Base-by-base conservation (phyloP, 1,140 invertebrate species). In the Pseudomyrmex cubaensis region DNA sequence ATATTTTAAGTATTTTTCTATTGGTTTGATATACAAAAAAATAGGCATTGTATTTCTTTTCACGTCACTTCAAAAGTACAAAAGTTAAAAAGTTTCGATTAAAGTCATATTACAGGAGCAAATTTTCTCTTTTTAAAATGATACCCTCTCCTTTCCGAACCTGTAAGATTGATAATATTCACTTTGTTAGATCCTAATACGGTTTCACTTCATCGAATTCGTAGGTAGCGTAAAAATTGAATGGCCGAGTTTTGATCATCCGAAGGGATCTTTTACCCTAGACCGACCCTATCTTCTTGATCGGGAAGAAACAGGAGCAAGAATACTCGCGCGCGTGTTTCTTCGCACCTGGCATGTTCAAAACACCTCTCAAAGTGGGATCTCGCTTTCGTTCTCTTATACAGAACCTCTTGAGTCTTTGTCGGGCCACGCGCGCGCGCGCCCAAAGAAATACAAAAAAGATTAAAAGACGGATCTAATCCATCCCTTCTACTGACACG, bases 181-280 rank as follows among this genome's bases (percentile, higher is more conserved):
- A 17, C 54, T 80, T 72, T 17, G 22, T 59, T 44, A 35, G 22
- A 69, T 7, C 20, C 13, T 13, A 70, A 10, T 25, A 17, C 48
- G 50, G 50, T 17, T 67, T 72, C 22, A 46, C 20, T 57, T 90
- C 89, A 90, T 86, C 87, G 88, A 85, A 90, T 90, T 91, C 87
- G 88, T 90, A 89, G 88, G 89, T 91, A 90, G 91, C 90, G 87
- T 89, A 87, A 88, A 90, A 91, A 91, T 89, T 90, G 90, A 91
- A 91, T 89, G 86, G 86, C 50, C 85, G 69, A 77, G 62, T 72
- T 86, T 57, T 67, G 52, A 78, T 70, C 64, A 73, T 22, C 59
- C 76, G 83, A 89, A 86, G 85, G 70, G 56, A 57, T 69, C 52
- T 62, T 73, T 62, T 44, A 63, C 67, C 17, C 86, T 50, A 35